Conservation (phyloP, 2,113 vertebrate species). For the Gobius niger region DNA sequence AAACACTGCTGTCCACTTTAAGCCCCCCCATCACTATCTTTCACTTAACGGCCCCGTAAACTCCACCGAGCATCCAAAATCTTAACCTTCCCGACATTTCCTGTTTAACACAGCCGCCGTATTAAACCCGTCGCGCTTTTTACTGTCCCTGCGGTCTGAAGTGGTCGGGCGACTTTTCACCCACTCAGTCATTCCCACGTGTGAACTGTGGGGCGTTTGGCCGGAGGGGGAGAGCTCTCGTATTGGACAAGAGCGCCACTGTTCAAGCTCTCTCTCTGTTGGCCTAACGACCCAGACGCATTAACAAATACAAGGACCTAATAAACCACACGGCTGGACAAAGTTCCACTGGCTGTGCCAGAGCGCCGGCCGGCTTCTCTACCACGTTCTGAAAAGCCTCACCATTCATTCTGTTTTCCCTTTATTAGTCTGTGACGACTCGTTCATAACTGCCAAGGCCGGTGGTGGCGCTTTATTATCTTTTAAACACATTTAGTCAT, state of each 20-base stretch:
- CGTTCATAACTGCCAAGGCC: slow-evolving; percentile 30
- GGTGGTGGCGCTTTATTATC: slow-evolving; percentile 31
- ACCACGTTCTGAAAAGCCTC: slow-evolving; percentile 37
- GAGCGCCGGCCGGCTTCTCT: slow-evolving; percentile 42
- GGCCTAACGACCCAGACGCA: slow-evolving; percentile 59
- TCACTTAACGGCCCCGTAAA: neutral
- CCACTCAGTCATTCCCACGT: slow-evolving; percentile 37
- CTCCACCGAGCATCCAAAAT: neutral
- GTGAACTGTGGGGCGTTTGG: slow-evolving; percentile 46
- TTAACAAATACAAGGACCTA: slow-evolving; percentile 71
- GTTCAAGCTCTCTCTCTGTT: slow-evolving; percentile 46
- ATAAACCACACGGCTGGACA: slow-evolving; percentile 70
- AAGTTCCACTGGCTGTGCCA: slow-evolving; percentile 49
- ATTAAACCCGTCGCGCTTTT: neutral
- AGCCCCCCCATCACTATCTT: too few relatives aligned
- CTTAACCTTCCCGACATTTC: neutral
- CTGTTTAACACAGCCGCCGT: neutral
- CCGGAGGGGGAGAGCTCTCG: slow-evolving; percentile 58
- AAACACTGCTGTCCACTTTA: too few relatives aligned
- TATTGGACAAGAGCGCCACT: slow-evolving; percentile 71
- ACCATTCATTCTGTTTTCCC: slow-evolving; percentile 54
- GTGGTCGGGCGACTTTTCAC: slow-evolving; percentile 61
- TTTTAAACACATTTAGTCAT: slow-evolving; percentile 32
- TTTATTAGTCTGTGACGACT: slow-evolving; percentile 55
- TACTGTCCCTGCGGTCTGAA: slow-evolving; percentile 24